phyloP scores from a whole-genome alignment of 2,113 vertebrate species.

The Vombatus ursinus region DNA sequence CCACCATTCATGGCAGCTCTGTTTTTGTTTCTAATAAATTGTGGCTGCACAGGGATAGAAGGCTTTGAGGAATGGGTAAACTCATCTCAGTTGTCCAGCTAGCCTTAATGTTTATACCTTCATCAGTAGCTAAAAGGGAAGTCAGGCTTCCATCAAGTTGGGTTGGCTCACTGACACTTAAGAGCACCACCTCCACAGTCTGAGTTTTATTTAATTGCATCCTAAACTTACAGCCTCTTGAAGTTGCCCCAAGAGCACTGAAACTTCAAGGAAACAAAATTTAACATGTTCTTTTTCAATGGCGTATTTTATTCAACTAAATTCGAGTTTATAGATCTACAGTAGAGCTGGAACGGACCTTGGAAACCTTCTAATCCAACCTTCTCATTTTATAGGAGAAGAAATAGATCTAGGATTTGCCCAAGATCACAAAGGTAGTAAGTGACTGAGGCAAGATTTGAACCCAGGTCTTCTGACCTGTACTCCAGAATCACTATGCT shows the following conservation, averaged over 20 bases:
- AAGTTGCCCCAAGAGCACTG: neutral
- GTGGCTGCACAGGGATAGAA: conserved; percentile 31
- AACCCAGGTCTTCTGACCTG: neutral
- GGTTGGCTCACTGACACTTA: neutral
- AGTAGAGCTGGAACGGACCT: neutral
- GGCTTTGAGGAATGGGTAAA: conserved; percentile 79
- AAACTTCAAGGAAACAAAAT: neutral
- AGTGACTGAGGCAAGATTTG: neutral
- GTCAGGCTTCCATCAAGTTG: neutral
- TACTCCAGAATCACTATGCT: neutral
- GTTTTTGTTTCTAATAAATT: conserved; percentile 61
- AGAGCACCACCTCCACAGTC: neutral
- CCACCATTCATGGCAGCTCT: conserved; percentile 57
- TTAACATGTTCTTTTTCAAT: neutral
- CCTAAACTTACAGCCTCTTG: conserved; percentile 3
- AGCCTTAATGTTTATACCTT: neutral
- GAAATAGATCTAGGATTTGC: neutral
- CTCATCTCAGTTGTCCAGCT: conserved; percentile 66
- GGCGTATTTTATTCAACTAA: neutral
- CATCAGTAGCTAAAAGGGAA: conserved; percentile 6
- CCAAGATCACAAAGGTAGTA: neutral
- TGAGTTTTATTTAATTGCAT: neutral
- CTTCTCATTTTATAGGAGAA: neutral
- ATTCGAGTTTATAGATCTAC: neutral
- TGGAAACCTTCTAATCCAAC: neutral